Conservation (phyloP, 2,888 invertebrate species). For the Corythucha ciliata region DNA sequence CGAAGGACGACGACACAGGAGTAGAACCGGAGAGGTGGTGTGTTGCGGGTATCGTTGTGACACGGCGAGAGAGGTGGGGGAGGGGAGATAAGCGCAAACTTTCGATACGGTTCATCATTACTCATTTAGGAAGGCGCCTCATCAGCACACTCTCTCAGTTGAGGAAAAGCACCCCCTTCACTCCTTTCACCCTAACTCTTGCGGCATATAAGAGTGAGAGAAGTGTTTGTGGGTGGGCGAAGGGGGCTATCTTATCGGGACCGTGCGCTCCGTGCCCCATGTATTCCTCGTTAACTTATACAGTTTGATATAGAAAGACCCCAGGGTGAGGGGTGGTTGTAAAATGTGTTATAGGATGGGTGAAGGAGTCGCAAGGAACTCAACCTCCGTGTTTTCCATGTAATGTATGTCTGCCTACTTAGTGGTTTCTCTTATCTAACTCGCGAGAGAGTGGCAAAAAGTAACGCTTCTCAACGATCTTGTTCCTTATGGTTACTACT, state of each 20-base stretch:
- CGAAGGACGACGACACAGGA: not conserved
- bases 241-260: constrained; percentile 29
- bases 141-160: constrained; percentile 11
- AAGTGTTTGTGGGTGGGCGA: not conserved
- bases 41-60: not conserved
- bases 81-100: constrained; percentile 21
- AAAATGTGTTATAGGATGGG: too few relatives aligned
- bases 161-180: constrained; percentile 1
- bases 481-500: too few relatives aligned
- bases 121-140: constrained; percentile 26
- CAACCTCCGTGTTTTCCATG: constrained; percentile 14
- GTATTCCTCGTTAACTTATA: constrained; percentile 31
- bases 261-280: too few relatives aligned
- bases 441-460: too few relatives aligned
- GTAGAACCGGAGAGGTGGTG: constrained; percentile 6
- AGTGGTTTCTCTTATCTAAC: too few relatives aligned
- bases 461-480: too few relatives aligned
- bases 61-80: not conserved
- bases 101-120: constrained; percentile 26
- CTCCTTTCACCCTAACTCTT: too few relatives aligned
- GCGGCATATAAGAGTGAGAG: too few relatives aligned
- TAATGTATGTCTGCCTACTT: constrained; percentile 25
- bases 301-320: too few relatives aligned
- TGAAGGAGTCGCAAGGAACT: too few relatives aligned
- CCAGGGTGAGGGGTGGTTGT: too few relatives aligned